phyloP scores from a whole-genome alignment of 2,888 invertebrate species.

The Cephus nigrinus region DNA sequence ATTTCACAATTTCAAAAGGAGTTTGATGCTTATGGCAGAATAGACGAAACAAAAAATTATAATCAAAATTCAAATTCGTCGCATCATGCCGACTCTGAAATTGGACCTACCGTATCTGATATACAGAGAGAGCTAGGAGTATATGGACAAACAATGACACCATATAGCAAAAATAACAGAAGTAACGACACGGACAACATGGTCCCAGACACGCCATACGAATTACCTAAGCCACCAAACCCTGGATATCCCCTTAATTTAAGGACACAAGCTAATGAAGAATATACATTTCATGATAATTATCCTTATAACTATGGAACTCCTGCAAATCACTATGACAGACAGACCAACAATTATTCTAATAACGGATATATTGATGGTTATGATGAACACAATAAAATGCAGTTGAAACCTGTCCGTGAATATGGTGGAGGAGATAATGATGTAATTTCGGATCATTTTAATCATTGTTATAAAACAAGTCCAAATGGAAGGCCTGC shows the following conservation, averaged over 20 bases:
- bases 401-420: constrained; percentile 36
- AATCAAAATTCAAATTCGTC: constrained; percentile 36
- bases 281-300: constrained; percentile 42
- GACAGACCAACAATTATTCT: constrained; percentile 38
- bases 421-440: constrained; percentile 48
- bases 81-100: constrained; percentile 34
- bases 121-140: constrained; percentile 43
- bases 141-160: constrained; percentile 36
- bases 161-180: constrained; percentile 40
- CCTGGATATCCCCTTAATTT: constrained; percentile 37
- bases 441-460: constrained; percentile 49
- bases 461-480: constrained; percentile 53
- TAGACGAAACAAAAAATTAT: constrained; percentile 36
- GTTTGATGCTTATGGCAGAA: constrained; percentile 40
- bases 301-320: constrained; percentile 54
- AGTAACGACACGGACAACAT: constrained; percentile 27
- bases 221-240: constrained; percentile 44
- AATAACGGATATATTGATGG: constrained; percentile 54
- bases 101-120: constrained; percentile 37
- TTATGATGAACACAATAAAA: constrained; percentile 42
- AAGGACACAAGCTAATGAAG: constrained; percentile 35
- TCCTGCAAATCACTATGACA: constrained; percentile 55
- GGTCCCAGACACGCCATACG: constrained; percentile 45
- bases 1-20: constrained; percentile 47
- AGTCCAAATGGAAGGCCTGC: constrained; percentile 50